These are phyloP conservation scores for Limonius californicus DNA, from an alignment of 1,140 invertebrate genomes.

Conservation along the genomic window DNA sequence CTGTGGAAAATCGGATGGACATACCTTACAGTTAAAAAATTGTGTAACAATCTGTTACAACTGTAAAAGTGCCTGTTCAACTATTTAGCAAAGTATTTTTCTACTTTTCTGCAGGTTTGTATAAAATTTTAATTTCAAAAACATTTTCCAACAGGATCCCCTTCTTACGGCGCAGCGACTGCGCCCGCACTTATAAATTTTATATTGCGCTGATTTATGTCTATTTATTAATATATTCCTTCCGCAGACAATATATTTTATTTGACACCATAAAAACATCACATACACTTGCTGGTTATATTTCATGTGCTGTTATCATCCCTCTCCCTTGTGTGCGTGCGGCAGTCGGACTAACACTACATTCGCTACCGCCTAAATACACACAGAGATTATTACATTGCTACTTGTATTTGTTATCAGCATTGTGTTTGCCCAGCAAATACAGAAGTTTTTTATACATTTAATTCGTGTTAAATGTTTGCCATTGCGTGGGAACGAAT, in stretches of 20 bases:
- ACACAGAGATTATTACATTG: constrained; percentile 3
- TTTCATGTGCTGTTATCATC: constrained; percentile 36
- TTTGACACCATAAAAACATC: constrained; percentile 40
- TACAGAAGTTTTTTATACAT: too few species aligned
- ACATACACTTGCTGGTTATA: constrained; percentile 37
- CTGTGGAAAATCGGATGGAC: too few species aligned
- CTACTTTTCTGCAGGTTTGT: too few species aligned
- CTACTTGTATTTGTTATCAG: constrained; percentile 5
- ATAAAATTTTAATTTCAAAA: too few species aligned
- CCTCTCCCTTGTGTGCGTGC: constrained; percentile 22
- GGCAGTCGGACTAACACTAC: background rate
- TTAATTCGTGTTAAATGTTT: background rate
- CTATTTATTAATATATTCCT: constrained; percentile 24
- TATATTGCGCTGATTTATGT: background rate
- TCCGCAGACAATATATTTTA: constrained; percentile 33
- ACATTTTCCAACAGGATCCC: too few species aligned
- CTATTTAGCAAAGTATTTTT: too few species aligned
- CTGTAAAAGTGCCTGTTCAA: too few species aligned
- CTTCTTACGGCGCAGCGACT: too few species aligned
- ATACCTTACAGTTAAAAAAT: too few species aligned
- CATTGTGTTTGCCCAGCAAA: background rate
- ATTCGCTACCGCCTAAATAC: constrained; percentile 3
- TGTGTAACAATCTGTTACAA: too few species aligned
- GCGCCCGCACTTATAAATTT: too few species aligned
- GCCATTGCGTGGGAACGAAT: background rate